Base-by-base conservation (phyloP, 2,797 vertebrate species). In the Protonibea diacanthus region DNA sequence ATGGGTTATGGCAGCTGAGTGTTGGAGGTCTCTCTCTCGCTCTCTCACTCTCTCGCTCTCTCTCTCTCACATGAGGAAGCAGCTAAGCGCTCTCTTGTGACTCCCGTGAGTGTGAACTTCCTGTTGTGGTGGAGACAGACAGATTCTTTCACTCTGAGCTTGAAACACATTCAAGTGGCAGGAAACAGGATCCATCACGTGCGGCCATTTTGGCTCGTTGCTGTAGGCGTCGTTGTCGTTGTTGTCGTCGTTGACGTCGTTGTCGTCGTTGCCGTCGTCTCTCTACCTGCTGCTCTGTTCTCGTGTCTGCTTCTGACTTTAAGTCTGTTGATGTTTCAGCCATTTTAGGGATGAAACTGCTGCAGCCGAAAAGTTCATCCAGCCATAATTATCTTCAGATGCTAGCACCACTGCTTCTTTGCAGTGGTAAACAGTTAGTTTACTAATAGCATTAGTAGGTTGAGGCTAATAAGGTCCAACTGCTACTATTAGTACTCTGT, bases 1-100 rank as follows among this genome's bases (percentile, higher is more conserved):
- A 90, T 82, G 92, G 92, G 85, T 75, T 33, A 76, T 81, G 81
- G 86, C 88, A 89, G 89, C 89, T 80, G 81, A 88, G 88, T 89
- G 89, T 83, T 17, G 83, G 66, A 74, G 76, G 60, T 71, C 63
- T 85, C 87, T 89, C 78, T 73, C 63, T 85, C 87, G 88, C 78
- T 73, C 85, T 78, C 55, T 5, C 76, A 25, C 42, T 23, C 56
- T 4, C 27, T 27, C 85, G 75, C 55, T 5, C 76, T 42, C 42
- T 29, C 56, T 4, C 71, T 78, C 53, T 2, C 78, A 67, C 75
- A 88, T 61, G 77, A 82, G 79, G 90, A 84, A 84, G 83, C 82
- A 56, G 81, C 75, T 13, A 68, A 84, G 81, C 67, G 5, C 73
- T 83, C 87, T 89, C 85, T 84, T 62, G 83, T 85, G 90, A 88